These are phyloP conservation scores for Girardia tigrina DNA, from an alignment of 2,888 invertebrate genomes.

Conservation along the genomic window DNA sequence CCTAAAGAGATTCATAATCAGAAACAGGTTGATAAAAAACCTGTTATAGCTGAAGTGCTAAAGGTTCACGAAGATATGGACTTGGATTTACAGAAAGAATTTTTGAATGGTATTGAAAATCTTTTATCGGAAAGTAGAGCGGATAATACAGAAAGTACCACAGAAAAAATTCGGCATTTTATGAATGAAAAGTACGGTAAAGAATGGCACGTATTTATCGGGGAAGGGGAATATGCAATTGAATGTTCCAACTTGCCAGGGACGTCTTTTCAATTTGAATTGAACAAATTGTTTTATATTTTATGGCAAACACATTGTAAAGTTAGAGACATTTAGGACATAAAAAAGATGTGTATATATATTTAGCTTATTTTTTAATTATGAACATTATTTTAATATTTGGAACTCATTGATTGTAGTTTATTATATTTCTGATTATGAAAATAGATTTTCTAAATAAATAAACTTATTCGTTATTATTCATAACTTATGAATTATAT, in stretches of 20 bases:
- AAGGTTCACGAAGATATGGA: background rate
- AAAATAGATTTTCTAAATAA: too few relatives aligned
- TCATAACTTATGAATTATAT: too few relatives aligned
- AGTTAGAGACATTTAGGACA: background rate
- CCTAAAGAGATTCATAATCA: background rate
- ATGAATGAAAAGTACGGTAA: background rate
- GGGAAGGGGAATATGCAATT: conserved; percentile 9
- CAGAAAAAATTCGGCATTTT: background rate
- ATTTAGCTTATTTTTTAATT: too few relatives aligned
- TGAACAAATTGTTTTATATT: background rate
- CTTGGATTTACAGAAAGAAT: background rate
- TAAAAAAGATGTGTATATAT: too few relatives aligned
- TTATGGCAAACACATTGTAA: background rate
- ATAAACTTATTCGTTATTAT: too few relatives aligned
- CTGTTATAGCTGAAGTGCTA: background rate
- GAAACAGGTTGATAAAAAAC: background rate
- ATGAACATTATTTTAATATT: too few relatives aligned
- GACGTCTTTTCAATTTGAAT: background rate
- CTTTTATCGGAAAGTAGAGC: background rate
- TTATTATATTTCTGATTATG: too few relatives aligned
- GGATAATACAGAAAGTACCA: background rate
- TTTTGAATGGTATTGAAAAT: background rate
- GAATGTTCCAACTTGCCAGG: background rate
- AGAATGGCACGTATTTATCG: conserved; percentile 5
- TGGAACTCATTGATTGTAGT: too few relatives aligned